These are phyloP conservation scores for Cyprichromis sp. DNA, from an alignment of 2,113 vertebrate genomes.

Conservation along the genomic window DNA sequence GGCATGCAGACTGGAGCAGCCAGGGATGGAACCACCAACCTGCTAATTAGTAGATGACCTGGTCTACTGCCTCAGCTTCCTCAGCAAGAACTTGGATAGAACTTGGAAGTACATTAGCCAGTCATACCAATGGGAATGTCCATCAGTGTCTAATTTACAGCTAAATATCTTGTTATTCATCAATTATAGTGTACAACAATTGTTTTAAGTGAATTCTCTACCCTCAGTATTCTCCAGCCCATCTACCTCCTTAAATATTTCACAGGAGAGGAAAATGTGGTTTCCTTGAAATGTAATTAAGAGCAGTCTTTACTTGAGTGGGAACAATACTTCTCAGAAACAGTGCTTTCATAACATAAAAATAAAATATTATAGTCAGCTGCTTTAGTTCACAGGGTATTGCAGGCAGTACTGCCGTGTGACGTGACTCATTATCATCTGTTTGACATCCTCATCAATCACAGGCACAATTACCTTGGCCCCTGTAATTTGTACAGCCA, in stretches of 20 bases:
- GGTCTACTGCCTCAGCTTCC: neutral
- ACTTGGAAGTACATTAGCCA: neutral
- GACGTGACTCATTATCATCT: neutral
- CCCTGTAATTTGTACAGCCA: slow-evolving; percentile 39
- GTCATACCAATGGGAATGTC: neutral
- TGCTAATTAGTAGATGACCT: neutral
- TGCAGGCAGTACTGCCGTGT: neutral
- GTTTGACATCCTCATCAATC: slow-evolving; percentile 22
- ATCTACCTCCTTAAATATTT: neutral
- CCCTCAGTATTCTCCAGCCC: neutral
- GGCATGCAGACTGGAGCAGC: neutral
- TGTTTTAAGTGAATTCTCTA: neutral
- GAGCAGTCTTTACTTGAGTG: neutral
- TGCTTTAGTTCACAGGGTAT: neutral
- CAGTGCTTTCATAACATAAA: neutral
- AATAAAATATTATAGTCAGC: neutral
- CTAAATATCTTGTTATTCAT: neutral
- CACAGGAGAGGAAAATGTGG: neutral
- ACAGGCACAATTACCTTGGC: slow-evolving; percentile 27
- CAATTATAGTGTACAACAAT: neutral
- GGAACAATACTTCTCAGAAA: neutral
- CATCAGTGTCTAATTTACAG: neutral
- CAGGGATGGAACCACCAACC: neutral
- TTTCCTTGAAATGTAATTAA: neutral
- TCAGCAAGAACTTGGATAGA: neutral